Evolutionary conservation across 2,113 vertebrate genomes (phyloP).

Genomic region (Struthidea cinerea): DNA sequence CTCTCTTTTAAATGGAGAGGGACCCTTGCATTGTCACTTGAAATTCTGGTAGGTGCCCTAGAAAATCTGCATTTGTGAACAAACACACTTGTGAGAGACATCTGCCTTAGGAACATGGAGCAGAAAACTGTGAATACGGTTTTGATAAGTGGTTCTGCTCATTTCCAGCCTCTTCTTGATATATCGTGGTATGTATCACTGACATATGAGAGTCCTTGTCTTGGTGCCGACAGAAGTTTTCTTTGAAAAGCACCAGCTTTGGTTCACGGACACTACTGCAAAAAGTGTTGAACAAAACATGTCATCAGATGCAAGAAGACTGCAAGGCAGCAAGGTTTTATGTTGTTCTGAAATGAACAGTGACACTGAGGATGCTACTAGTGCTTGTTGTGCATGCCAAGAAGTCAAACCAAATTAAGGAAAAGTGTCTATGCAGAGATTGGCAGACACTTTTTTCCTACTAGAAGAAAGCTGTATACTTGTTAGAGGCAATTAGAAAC

Average conservation of each 20-base stretch:
- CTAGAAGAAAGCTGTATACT: neutral
- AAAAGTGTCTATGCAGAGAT: neutral
- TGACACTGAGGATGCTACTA: neutral
- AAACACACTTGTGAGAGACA: neutral
- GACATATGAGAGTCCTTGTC: neutral
- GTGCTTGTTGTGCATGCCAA: neutral
- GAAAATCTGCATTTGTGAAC: neutral
- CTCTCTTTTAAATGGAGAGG: neutral
- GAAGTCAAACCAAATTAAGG: neutral
- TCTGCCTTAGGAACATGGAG: neutral
- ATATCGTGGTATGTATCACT: too few relatives aligned
- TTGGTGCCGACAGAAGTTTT: neutral
- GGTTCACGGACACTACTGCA: neutral
- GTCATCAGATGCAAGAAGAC: neutral
- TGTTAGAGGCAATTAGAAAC: neutral
- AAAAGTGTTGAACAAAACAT: neutral
- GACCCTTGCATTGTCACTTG: neutral
- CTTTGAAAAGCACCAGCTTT: neutral
- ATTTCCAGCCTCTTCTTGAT: neutral
- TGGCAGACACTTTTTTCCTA: neutral
- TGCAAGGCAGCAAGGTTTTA: neutral
- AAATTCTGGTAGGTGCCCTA: neutral
- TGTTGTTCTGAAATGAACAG: neutral
- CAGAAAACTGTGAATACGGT: neutral
- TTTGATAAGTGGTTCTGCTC: neutral